Evolutionary conservation across 2,113 vertebrate species (phyloP).

Genomic region (Apistogramma diplotaenia): DNA sequence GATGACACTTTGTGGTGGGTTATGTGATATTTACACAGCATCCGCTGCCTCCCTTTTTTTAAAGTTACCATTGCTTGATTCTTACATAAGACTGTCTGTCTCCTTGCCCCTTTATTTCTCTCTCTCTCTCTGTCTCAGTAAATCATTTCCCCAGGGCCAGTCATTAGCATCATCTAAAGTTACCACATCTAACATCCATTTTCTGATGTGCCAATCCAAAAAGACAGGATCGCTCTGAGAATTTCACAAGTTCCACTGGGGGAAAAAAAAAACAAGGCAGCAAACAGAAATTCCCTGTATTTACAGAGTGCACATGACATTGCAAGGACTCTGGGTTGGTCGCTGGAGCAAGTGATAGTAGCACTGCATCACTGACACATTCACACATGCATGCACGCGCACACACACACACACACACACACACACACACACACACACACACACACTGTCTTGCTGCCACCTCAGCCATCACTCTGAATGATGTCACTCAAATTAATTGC

Average conservation of each 20-base stretch:
- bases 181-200: slow-evolving; percentile 43
- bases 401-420: slow-evolving; percentile 2
- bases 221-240: slow-evolving; percentile 47
- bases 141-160: slow-evolving; percentile 59
- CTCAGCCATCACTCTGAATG: slow-evolving; percentile 70
- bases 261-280: neutral
- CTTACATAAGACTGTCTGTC: slow-evolving; percentile 62
- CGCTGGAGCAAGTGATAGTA: slow-evolving; percentile 43
- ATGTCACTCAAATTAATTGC: slow-evolving; percentile 76
- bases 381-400: neutral
- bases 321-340: slow-evolving; percentile 15
- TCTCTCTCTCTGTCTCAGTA: slow-evolving; percentile 52
- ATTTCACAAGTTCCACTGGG: neutral
- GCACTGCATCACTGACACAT: neutral
- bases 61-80: slow-evolving; percentile 40
- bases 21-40: slow-evolving; percentile 46
- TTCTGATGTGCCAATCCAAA: slow-evolving; percentile 50
- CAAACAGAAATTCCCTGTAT: neutral
- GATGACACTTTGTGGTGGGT: slow-evolving; percentile 9
- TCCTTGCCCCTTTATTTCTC: slow-evolving; percentile 29
- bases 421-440: slow-evolving; percentile 1
- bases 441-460: slow-evolving; percentile 46
- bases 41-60: slow-evolving; percentile 5
- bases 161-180: slow-evolving; percentile 68
- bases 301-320: slow-evolving; percentile 30